Percentiles rank a stretch among this genome's conserved stretches.
phyloP scores from a whole-genome alignment of 30 jellyfish, hydroid and myxozoan species.

The Pseudorhiza aurosa region DNA sequence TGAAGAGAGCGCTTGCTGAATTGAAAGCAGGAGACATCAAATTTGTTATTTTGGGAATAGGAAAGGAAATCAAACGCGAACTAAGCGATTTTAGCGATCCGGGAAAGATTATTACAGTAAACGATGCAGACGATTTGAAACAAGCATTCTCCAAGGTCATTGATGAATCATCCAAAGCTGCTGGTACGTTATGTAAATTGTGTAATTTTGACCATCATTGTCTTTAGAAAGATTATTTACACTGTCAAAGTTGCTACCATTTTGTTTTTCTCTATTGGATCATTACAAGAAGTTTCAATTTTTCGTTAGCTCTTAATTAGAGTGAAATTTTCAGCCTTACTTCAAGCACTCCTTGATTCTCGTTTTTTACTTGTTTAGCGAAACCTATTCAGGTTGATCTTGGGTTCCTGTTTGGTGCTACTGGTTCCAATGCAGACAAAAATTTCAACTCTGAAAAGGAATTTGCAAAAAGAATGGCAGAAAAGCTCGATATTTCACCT shows the following conservation, averaged over 20 bases:
- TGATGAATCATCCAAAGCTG: conserved; percentile 6
- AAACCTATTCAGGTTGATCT: conserved; percentile 53
- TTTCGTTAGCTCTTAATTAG: too few species aligned
- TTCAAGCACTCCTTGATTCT: background rate
- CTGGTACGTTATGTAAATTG: too few species aligned
- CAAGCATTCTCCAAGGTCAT: background rate
- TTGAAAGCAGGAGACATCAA: background rate
- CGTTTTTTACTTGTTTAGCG: conserved; percentile 1
- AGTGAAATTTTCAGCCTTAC: too few species aligned
- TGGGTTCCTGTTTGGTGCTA: conserved; percentile 68
- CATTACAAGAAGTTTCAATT: too few species aligned
- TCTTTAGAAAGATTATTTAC: too few species aligned
- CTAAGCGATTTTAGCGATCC: background rate
- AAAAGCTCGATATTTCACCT: conserved; percentile 51
- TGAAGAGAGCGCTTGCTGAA: conserved; percentile 11
- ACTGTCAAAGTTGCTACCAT: too few species aligned
- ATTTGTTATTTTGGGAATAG: conserved; percentile 28
- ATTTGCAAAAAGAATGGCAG: conserved; percentile 46
- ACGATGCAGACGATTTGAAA: conserved; percentile 12
- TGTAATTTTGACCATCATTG: too few species aligned
- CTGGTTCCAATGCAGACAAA: conserved; percentile 32
- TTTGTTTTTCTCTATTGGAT: too few species aligned
- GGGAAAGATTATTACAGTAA: background rate
- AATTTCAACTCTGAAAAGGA: conserved; percentile 32
- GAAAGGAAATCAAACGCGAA: conserved; percentile 26